These are phyloP conservation scores for Lycodopsis pacificus DNA, from an alignment of 2,797 vertebrate species.

Conservation along the genomic window DNA sequence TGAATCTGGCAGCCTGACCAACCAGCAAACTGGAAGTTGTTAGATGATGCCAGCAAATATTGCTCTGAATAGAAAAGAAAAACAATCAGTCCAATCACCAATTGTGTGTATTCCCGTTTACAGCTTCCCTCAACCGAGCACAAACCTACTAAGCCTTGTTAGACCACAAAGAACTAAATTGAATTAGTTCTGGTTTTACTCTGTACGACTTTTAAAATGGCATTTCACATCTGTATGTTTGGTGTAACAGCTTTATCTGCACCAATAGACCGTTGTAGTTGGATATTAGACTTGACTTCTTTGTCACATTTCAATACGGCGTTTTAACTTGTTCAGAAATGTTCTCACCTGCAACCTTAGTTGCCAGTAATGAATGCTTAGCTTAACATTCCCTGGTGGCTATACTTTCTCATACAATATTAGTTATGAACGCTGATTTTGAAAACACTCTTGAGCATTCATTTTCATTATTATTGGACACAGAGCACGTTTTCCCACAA, in stretches of 20 bases:
- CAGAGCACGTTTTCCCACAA: neutral
- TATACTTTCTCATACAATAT: conserved; percentile 23
- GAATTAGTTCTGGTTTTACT: neutral
- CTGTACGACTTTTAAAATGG: conserved; percentile 2
- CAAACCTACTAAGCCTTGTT: neutral
- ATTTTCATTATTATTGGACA: conserved; percentile 20
- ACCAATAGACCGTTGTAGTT: neutral
- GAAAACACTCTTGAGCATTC: conserved; percentile 16
- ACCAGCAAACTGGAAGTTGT: conserved; percentile 6
- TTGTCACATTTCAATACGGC: neutral
- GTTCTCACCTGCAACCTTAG: conserved; percentile 27
- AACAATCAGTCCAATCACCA: neutral
- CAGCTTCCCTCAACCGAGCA: neutral
- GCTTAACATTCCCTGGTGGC: neutral
- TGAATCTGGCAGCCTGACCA: conserved; percentile 9
- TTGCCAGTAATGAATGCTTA: conserved; percentile 16
- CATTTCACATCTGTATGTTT: conserved; percentile 1
- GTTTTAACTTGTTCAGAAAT: conserved; percentile 17
- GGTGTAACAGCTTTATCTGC: neutral
- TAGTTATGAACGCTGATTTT: conserved; percentile 21
- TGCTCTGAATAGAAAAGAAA: conserved; percentile 6
- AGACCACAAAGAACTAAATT: neutral
- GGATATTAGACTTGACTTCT: neutral
- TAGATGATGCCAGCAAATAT: conserved; percentile 3
- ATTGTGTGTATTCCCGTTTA: neutral